Percentiles rank a stretch among this genome's conserved stretches.
phyloP scores from a whole-genome alignment of 2,888 invertebrate genomes.

The Abrostola tripartita region DNA sequence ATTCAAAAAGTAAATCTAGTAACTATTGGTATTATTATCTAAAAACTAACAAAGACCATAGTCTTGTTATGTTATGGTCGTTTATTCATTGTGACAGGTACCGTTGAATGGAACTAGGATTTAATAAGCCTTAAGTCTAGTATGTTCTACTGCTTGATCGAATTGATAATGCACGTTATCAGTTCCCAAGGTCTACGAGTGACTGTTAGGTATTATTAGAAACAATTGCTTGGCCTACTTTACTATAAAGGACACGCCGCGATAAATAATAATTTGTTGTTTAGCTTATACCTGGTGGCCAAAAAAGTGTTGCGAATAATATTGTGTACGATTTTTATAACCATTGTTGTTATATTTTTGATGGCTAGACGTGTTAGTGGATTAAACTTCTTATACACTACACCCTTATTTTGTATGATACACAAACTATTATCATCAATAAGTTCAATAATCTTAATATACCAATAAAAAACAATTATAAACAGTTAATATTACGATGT shows the following conservation, averaged over 20 bases:
- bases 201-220: slow-evolving; percentile 52
- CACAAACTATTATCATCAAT: no score
- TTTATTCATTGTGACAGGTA: no score
- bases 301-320: slow-evolving; percentile 19
- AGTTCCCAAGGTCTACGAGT: slow-evolving; percentile 45
- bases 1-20: not conserved
- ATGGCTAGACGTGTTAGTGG: no score
- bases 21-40: no score
- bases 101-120: not conserved
- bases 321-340: not conserved
- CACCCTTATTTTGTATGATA: no score
- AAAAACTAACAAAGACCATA: no score
- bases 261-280: slow-evolving; percentile 39
- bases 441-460: no score
- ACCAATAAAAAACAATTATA: no score
- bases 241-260: slow-evolving; percentile 47
- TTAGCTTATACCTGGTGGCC: slow-evolving; percentile 13
- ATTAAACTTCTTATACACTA: no score
- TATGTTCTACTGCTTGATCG: slow-evolving; percentile 19
- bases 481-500: not conserved
- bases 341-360: not conserved
- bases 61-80: no score
- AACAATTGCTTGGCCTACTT: slow-evolving; percentile 57
- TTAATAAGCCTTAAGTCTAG: slow-evolving; percentile 28
- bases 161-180: slow-evolving; percentile 52